These are phyloP conservation scores for Cyprinodon diabolis DNA, from an alignment of 2,797 vertebrate genomes.

Conservation along the genomic window DNA sequence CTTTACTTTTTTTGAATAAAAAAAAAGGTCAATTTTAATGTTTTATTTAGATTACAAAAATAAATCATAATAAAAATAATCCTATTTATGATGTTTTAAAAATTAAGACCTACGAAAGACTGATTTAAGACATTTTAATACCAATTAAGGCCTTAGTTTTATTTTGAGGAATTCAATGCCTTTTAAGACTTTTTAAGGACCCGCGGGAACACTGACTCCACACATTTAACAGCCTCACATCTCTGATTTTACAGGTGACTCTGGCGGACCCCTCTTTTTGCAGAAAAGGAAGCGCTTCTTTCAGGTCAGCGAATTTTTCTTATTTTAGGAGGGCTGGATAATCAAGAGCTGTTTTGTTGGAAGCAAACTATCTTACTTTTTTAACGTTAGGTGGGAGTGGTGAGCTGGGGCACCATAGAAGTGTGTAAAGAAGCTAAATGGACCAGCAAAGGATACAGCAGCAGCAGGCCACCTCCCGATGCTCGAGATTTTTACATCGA, in stretches of 20 bases:
- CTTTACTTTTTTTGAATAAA: too few species aligned
- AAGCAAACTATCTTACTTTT: not conserved
- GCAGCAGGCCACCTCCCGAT: constrained; percentile 13
- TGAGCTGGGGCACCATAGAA: constrained; percentile 77
- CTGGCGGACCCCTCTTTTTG: constrained; percentile 80
- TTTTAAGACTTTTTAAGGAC: too few species aligned
- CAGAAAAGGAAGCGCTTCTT: constrained; percentile 76
- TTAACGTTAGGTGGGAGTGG: constrained; percentile 70
- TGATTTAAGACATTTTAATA: too few species aligned
- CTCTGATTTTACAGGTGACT: constrained; percentile 71
- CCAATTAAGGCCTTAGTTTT: too few species aligned
- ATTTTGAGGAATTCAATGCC: too few species aligned
- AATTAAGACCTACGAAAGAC: too few species aligned
- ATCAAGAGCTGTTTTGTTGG: not conserved
- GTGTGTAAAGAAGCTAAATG: not conserved
- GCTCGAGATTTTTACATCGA: constrained; percentile 82
- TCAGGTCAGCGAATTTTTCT: constrained; percentile 63
- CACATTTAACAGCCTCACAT: not conserved
- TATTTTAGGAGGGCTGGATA: not conserved
- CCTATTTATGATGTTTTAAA: too few species aligned
- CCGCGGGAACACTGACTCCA: too few species aligned
- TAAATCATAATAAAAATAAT: too few species aligned
- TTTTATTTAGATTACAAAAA: too few species aligned
- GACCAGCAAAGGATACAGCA: fast-evolving
- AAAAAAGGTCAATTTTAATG: too few species aligned